phyloP scores from a whole-genome alignment of 2,797 vertebrate genomes.

The Diplodus puntazzo region DNA sequence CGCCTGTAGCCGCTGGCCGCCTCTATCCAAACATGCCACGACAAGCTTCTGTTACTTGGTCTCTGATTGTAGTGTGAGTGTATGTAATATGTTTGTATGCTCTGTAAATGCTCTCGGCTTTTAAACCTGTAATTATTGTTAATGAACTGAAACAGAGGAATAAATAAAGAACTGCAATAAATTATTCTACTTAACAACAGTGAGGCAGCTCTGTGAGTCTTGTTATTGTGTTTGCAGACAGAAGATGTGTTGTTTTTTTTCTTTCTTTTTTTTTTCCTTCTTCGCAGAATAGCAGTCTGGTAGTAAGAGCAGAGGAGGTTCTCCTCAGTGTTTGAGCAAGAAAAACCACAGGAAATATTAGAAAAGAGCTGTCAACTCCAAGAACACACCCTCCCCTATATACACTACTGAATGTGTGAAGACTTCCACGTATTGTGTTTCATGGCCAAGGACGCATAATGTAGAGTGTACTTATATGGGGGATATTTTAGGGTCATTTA shows the following conservation, averaged over 20 bases:
- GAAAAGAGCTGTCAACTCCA: slow-evolving; percentile 24
- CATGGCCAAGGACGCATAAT: no score
- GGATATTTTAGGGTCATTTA: neutral
- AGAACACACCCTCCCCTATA: neutral
- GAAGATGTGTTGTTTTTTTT: neutral
- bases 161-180: slow-evolving; percentile 87
- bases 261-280: neutral
- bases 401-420: neutral
- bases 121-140: slow-evolving; percentile 84
- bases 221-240: slow-evolving; percentile 17
- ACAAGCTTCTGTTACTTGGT: slow-evolving; percentile 50
- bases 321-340: slow-evolving; percentile 41
- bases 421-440: neutral
- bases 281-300: slow-evolving; percentile 21
- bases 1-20: neutral
- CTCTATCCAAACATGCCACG: slow-evolving; percentile 21
- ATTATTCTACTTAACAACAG: slow-evolving; percentile 85
- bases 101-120: slow-evolving; percentile 84
- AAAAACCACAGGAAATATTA: slow-evolving; percentile 52
- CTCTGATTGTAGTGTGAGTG: slow-evolving; percentile 70
- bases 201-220: neutral
- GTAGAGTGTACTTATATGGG: no score
- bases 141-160: slow-evolving; percentile 77
- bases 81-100: slow-evolving; percentile 75
- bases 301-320: slow-evolving; percentile 25